Base-by-base conservation (phyloP, 1,140 invertebrate species). In the Nephotettix cincticeps region DNA sequence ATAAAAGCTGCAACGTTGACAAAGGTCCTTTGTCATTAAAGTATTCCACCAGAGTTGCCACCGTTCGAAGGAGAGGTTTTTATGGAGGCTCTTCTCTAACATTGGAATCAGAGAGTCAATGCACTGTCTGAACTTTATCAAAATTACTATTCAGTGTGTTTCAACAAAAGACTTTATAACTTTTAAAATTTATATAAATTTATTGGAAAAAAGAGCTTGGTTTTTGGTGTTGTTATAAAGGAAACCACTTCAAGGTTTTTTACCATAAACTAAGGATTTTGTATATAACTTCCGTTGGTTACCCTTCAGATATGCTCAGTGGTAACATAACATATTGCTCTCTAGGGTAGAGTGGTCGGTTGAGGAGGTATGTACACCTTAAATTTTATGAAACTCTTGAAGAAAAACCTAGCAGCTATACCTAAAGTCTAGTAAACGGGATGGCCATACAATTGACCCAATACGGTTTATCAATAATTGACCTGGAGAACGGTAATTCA, bases 391-490 rank as follows among this genome's bases (percentile, higher is more conserved):
- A 78, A 77, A 47, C 79, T 79, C 80, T 78, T 81, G 23, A 77
- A 73, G 73, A 80, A 77, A 80, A 83, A 76, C 82, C 80, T 32
- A 78, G 69, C 30, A 77, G 79, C n/a, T n/a, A n/a, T n/a, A n/a
- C 30, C 73, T 79, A 64, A 83, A 70, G 75, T 83, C 81, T 30
- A 77, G 78, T 66, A 77, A 80, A 68, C 81, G 73, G 19, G 80
- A 73, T 68, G 79, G 78, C 81, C 81, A 83, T 61, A 74, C 68
- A 54, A 82, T 75, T 40, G 78, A 68, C 30, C 80, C 78, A 69
- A 71, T 71, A 67, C 78, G 75, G 51, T 79, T 80, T 72, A 83
- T 82, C 79, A n/a, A n/a, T n/a, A 79, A 82, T 68, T 75, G 76
- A 6, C 72, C 72, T 28, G 78, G 78, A 76, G 80, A 81, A 71